Conservation (phyloP, 2,113 vertebrate species). For the Lagopus leucura region DNA sequence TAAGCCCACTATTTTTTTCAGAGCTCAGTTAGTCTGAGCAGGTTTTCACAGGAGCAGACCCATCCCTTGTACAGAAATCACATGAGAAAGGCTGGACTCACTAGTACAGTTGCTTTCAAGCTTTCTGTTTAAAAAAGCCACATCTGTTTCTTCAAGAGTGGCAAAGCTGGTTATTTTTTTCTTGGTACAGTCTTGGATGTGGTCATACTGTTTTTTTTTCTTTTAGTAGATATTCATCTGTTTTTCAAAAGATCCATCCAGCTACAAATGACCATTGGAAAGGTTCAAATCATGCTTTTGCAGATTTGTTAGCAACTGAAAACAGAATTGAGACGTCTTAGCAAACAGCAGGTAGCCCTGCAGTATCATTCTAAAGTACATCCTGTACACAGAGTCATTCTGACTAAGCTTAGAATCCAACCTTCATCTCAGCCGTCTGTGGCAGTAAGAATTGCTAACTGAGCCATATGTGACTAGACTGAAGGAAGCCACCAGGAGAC, state of each 20-base stretch:
- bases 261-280: not conserved
- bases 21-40: not conserved
- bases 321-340: accelerated
- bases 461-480: not conserved
- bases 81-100: not conserved
- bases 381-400: not conserved
- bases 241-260: not conserved
- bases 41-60: not conserved
- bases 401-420: not conserved
- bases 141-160: not conserved
- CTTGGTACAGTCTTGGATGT: not conserved
- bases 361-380: not conserved
- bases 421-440: not conserved
- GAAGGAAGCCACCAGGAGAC: not conserved
- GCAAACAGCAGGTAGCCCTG: not conserved
- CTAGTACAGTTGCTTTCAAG: accelerated
- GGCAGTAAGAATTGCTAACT: not conserved
- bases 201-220: not conserved
- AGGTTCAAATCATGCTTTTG: not conserved
- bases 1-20: not conserved
- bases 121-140: not conserved
- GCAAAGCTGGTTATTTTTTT: not conserved
- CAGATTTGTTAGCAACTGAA: not conserved
- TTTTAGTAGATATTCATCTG: not conserved
- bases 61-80: not conserved